Evolutionary conservation across 2,113 vertebrate species (phyloP), one percentile per base, ranked within the genome.

Genomic region (Cyanoliseus patagonus): DNA sequence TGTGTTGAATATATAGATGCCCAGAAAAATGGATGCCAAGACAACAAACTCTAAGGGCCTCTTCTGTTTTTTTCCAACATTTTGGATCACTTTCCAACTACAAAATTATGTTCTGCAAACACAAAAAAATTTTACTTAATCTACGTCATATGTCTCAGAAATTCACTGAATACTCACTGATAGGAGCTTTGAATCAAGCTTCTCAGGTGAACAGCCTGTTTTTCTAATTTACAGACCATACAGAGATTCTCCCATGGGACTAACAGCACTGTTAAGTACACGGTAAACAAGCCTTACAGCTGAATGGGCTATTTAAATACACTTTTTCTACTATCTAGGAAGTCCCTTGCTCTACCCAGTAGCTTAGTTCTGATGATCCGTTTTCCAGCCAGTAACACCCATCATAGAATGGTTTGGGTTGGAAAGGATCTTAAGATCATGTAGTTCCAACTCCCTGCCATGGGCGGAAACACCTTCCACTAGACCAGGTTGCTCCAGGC

Each of bases 181-280:
- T 20, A 33, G 7, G 11, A 84, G 19, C 14, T 75, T 24, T 35
- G n/a, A 90, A 24, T 55, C 41, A 42, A 42, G 23, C 10, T 35
- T 76, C 12, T 28, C 25, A 41, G 13, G 13, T 61, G 39, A 24
- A 3, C 16, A 41, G 46, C 7, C 13, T 5, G 8, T 12, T 69
- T n/a, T 31, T 49, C 70, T 53, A 78, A 53, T 20, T 74, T 66
- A 52, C 11, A 10, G 13, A 35, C 27, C 20, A 66, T 17, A 30
- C 0, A n/a, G n/a, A 35, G 28, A 27, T 19, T 52, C 13, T 44
- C n/a, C 42, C 3, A 1, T 15, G 10, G 62, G 18, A n/a, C 49
- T 27, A 52, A 55, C 11, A 39, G 20, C 8, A 33, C 14, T 31
- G 13, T 8, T 47, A 14, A 39, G 52, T 11, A 41, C 10, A 17